Percentiles rank a stretch among this genome's conserved stretches.
Conservation (phyloP, 2,888 invertebrate species). For the Clanis bilineata region DNA sequence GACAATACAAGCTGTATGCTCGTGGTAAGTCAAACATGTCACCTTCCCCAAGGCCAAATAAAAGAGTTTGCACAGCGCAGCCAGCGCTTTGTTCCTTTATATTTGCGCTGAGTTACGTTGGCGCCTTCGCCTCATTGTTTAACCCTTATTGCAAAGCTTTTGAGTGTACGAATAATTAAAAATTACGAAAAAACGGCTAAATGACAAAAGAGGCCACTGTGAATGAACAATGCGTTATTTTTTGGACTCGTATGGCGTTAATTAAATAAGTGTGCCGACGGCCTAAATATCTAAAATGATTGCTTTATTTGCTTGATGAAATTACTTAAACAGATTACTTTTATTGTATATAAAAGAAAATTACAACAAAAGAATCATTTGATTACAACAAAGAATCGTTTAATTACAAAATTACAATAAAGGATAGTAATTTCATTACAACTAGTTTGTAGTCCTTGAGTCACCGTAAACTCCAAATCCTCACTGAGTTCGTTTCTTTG, state of each 20-base stretch:
- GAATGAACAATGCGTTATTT: background rate
- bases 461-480: too few species aligned
- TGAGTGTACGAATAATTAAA: constrained; percentile 26
- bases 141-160: constrained; percentile 23
- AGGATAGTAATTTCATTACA: too few species aligned
- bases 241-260: background rate
- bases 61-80: constrained; percentile 20
- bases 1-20: too few species aligned
- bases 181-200: constrained; percentile 15
- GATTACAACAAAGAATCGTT: too few species aligned
- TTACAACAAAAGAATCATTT: too few species aligned
- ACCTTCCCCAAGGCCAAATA: constrained; percentile 24
- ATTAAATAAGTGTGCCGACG: background rate
- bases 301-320: too few species aligned
- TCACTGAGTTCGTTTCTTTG: too few species aligned
- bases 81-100: constrained; percentile 15
- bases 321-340: background rate
- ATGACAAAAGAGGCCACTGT: background rate
- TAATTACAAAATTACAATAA: too few species aligned
- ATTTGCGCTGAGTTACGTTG: constrained; percentile 18
- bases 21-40: background rate
- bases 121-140: constrained; percentile 23
- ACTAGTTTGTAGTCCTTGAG: too few species aligned
- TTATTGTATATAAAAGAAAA: too few species aligned
- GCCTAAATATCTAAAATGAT: background rate